Evolutionary conservation across 92 coral and sea anemone species (phyloP), one percentile per base, ranked within the genome.

Genomic region (Heteractis magnifica): DNA sequence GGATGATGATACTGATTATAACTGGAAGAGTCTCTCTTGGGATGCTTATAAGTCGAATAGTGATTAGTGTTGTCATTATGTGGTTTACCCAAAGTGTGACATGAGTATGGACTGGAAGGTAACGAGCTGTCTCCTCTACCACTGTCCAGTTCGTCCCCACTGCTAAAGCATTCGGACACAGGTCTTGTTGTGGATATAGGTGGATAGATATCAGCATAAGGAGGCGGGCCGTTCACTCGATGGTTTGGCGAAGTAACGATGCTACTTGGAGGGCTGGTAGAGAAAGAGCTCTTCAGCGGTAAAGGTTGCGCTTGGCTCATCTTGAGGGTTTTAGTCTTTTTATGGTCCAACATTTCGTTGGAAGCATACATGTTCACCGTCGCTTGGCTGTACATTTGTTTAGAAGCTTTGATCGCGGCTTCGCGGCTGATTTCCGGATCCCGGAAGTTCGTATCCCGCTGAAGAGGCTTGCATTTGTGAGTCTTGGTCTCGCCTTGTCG

Each of bases 341-440:
- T 64, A 68, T 86, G 4, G 55, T 81, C 81, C 6, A 79, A 55
- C 51, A 76, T 79, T 74, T 86, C 92, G 52, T 76, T 60, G 10
- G 89, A 82, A 49, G 79, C 65, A 75, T 77, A 82, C 90, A 79
- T 82, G 26, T 80, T 90, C 77, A 56, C 78, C 0, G 98, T 94
- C 1, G 98, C 98, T 41, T 94, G 91, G 16, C 88, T 90, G 83
- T 92, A 94, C 98, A 94, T 94, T 76, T 94, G 92, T 90, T 94
- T 91, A n/a, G 98, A 91, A 4, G 95, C 95, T 83, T 87, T 87
- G 18, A 94, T 81, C 56, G 98, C 98, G 20, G 90, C 91, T 76
- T 94, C 98, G 10, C 98, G 92, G 26, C 93, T 94, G 5, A 94
- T 90, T 52, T 93, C 97, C 4, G 97, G 92, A 64, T 94, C 98